Conservation (phyloP, 2,113 vertebrate species). For the Cygnus buccinator region DNA sequence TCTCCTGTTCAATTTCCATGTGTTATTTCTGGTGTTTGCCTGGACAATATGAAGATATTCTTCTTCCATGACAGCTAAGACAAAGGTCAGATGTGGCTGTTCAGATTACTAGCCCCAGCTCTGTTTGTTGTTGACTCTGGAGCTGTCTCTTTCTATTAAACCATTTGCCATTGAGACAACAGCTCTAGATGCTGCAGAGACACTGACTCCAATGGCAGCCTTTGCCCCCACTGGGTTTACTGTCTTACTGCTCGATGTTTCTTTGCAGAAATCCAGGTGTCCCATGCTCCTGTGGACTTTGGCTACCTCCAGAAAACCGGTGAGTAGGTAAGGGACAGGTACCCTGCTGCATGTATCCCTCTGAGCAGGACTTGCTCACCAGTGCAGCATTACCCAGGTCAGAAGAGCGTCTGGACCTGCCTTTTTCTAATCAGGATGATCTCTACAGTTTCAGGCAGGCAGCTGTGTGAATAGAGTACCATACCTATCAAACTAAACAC, state of each 20-base stretch:
- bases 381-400: not conserved
- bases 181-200: not conserved
- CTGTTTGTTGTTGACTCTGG: not conserved
- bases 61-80: not conserved
- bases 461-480: not conserved
- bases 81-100: not conserved
- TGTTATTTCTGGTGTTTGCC: not conserved
- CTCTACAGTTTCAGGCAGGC: constrained; percentile 10
- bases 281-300: not conserved
- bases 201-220: not conserved
- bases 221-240: not conserved
- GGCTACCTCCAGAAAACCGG: not conserved
- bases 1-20: not conserved
- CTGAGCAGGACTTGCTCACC: not conserved
- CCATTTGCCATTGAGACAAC: not conserved
- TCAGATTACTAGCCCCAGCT: not conserved
- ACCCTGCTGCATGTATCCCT: not conserved
- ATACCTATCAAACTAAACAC: not conserved
- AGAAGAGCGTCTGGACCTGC: not conserved
- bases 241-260: not conserved
- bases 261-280: not conserved
- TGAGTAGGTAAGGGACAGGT: not conserved
- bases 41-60: not conserved
- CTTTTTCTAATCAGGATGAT: not conserved
- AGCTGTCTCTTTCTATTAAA: not conserved